Evolutionary conservation across 2,797 vertebrate genomes (phyloP).

Genomic region (Microhierax caerulescens): DNA sequence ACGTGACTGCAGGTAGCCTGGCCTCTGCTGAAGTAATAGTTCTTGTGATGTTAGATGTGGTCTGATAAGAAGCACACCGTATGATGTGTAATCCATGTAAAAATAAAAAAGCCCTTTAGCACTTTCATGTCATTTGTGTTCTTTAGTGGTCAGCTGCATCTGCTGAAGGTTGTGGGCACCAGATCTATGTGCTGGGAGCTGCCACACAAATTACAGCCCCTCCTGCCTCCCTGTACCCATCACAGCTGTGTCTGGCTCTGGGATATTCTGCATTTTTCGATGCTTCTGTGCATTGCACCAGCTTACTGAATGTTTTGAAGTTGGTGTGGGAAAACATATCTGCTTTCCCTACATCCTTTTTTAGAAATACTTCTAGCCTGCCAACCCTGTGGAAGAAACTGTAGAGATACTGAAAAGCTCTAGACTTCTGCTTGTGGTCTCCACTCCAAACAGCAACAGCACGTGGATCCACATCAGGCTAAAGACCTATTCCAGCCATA

Average conservation of each 20-base stretch:
- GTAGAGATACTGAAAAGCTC: not conserved
- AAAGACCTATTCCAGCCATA: not conserved
- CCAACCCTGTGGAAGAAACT: not conserved
- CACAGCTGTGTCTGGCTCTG: not conserved
- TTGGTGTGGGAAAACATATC: not conserved
- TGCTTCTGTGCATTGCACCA: not conserved
- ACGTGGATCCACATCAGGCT: not conserved
- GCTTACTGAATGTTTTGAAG: not conserved
- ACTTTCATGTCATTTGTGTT: not conserved
- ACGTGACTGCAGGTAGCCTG: not conserved
- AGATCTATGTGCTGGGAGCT: not conserved
- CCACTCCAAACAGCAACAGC: accelerated
- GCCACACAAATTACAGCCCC: not conserved
- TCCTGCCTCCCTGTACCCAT: not conserved
- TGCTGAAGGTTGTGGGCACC: not conserved
- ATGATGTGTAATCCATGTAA: not conserved
- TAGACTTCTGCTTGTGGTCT: not conserved
- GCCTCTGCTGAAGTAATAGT: not conserved
- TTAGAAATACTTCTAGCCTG: not conserved
- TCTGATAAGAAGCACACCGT: not conserved
- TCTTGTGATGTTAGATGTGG: not conserved
- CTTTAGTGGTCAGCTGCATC: not conserved
- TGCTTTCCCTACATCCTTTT: not conserved
- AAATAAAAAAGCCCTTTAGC: not conserved
- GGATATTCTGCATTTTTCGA: not conserved